Evolutionary conservation across 37 sponge, comb jelly and placozoan species (phyloP), one percentile per base, ranked within the genome.

Genomic region (Geodia barretti): DNA sequence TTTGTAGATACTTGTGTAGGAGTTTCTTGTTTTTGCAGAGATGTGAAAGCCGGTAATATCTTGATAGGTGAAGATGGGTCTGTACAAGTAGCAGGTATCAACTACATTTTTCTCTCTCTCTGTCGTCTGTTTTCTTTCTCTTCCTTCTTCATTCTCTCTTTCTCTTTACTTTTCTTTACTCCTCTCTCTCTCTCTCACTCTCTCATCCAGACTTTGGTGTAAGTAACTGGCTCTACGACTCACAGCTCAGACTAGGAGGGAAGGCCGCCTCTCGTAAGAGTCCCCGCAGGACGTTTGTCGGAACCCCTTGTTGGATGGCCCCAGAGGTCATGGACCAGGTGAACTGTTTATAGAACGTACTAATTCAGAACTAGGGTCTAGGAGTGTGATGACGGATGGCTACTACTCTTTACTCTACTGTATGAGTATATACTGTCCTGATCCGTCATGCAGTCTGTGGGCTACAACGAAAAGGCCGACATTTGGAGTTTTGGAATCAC

Each of bases 281-380:
- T 31, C 92, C 89, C 5, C 61, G 98, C 28, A 84, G 74, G 9
- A 98, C 98, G 5, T 98, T 98, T 81, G 98, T 98, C 60, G 98
- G 98, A 11, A 98, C 98, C 4, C 98, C 98, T 0, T 98, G 98
- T 61, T 98, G 98, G 98, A 98, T 98, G 98, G 96, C 98, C 2
- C 98, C 98, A 0, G 98, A 98, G 71, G 97, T 97, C 21, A 94
- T 94, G 92, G 94, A 97, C 67, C 92, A 91, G 87, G 90, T 89
- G 39, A 47, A 17, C 54, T n/a, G n/a, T n/a, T n/a, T n/a, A n/a
- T n/a, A n/a, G n/a, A n/a, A n/a, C n/a, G n/a, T n/a, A n/a, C n/a
- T n/a, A n/a, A n/a, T n/a, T n/a, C n/a, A n/a, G n/a, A n/a, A n/a
- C n/a, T n/a, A n/a, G n/a, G n/a, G n/a, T n/a, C n/a, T n/a, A n/a